phyloP scores from a whole-genome alignment of 2,113 vertebrate genomes.

The Hystrix brachyura region DNA sequence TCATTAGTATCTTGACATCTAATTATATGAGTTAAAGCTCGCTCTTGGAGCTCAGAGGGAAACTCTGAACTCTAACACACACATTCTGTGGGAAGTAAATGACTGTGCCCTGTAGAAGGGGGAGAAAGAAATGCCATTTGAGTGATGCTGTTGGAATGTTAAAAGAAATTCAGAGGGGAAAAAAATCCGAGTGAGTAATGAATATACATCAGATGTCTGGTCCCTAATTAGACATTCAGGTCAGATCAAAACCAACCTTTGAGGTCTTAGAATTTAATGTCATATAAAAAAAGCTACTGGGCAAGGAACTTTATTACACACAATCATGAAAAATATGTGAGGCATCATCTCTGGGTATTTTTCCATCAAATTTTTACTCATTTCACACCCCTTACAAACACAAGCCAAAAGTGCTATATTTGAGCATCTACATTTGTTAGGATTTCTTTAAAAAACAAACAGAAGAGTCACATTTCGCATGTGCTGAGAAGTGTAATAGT shows the following conservation, averaged over 20 bases:
- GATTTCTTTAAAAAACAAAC: slow-evolving; percentile 68
- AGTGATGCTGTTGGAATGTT: slow-evolving; percentile 52
- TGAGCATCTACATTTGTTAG: slow-evolving; percentile 62
- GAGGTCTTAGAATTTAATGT: slow-evolving; percentile 70
- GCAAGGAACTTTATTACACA: slow-evolving; percentile 46
- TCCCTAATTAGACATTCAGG: slow-evolving; percentile 73
- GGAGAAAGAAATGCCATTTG: slow-evolving; percentile 33
- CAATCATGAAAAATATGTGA: slow-evolving; percentile 41
- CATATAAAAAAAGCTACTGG: slow-evolving; percentile 58
- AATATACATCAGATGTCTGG: slow-evolving; percentile 46
- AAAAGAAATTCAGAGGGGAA: slow-evolving; percentile 60
- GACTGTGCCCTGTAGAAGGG: slow-evolving; percentile 10
- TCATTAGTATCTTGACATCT: slow-evolving; percentile 62
- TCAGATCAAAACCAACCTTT: slow-evolving; percentile 70
- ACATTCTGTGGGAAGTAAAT: slow-evolving; percentile 56
- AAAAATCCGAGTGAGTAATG: slow-evolving; percentile 54
- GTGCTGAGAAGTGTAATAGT: slow-evolving; percentile 37
- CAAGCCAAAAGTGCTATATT: slow-evolving; percentile 49
- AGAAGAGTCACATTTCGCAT: slow-evolving; percentile 59
- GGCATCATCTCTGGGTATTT: slow-evolving; percentile 13
- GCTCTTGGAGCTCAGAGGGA: slow-evolving; percentile 59
- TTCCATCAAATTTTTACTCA: slow-evolving; percentile 60
- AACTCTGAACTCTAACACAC: slow-evolving; percentile 48
- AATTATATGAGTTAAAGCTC: slow-evolving; percentile 61
- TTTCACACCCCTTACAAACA: slow-evolving; percentile 54